These are phyloP conservation scores for Xestia xanthographa DNA, from an alignment of 2,888 invertebrate genomes.

Conservation along the genomic window DNA sequence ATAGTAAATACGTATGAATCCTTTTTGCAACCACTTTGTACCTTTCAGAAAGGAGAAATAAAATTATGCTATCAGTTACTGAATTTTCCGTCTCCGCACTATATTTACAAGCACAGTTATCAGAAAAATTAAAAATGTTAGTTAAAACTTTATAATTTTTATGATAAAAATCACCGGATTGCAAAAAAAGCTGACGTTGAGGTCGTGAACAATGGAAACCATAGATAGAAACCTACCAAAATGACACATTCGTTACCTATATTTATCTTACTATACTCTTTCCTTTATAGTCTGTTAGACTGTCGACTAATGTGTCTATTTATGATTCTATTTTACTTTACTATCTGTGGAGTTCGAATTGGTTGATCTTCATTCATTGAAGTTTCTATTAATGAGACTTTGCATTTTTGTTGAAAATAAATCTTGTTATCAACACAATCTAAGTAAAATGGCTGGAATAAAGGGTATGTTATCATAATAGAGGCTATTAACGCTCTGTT, in stretches of 20 bases:
- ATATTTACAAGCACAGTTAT: too few relatives aligned
- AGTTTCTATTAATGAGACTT: slow-evolving; percentile 49
- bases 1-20: background rate
- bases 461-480: slow-evolving; percentile 79
- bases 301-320: slow-evolving; percentile 31
- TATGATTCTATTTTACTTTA: background rate
- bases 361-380: slow-evolving; percentile 29
- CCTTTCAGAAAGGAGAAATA: too few relatives aligned
- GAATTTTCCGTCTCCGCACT: too few relatives aligned
- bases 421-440: slow-evolving; percentile 34
- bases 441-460: slow-evolving; percentile 86
- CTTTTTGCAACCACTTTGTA: too few relatives aligned
- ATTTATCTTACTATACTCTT: too few relatives aligned
- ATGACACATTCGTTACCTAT: background rate
- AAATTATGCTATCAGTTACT: too few relatives aligned
- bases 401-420: slow-evolving; percentile 36
- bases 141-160: too few relatives aligned
- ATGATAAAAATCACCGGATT: too few relatives aligned
- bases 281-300: background rate
- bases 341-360: slow-evolving; percentile 34
- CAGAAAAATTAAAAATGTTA: too few relatives aligned
- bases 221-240: background rate
- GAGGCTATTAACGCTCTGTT: background rate
- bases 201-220: too few relatives aligned
- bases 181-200: too few relatives aligned